Evolutionary conservation across 2,113 vertebrate genomes (phyloP), one percentile per base, ranked within the genome.

Genomic region (Trichomycterus rosablanca): DNA sequence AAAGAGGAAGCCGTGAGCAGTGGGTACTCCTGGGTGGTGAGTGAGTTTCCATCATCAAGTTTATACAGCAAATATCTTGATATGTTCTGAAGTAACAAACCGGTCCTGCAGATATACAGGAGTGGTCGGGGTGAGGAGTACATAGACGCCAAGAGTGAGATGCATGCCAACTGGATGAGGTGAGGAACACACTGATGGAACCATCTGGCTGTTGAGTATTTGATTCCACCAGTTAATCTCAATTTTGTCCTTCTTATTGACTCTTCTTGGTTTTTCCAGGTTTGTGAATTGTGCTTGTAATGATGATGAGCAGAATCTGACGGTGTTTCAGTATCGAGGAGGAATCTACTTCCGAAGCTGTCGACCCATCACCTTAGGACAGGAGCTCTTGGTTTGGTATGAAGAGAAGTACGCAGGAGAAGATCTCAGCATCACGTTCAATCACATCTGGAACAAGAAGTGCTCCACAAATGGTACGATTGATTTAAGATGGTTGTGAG

Each of bases 151-250:
- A 74, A 73, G 45, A 75, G 82, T 45, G 46, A 62, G 3, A 75
- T 76, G 8, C 60, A 49, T 39, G 76, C 80, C 51, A 87, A 84
- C 55, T 83, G 78, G 80, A 84, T 84, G 81, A 82, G 80, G 81
- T 84, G 30, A 77, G 59, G 16, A 18, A 30, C 1, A 35, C 18
- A 20, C 26, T 30, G 26, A 4, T 30, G 26, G 7, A 30, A 30
- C 7, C 7, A 7, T 30, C 26, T 30, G 3, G 3, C 26, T 30
- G 7, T 30, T 30, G 7, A 7, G 3, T 7, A 3, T 30, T n/a
- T 30, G 26, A 4, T 3, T 30, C 7, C 26, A 3, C 7, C 26
- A 30, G 3, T 3, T 30, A 7, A 4, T 30, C 26, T 30, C 26
- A 4, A 4, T 7, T 30, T 30, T 30, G 3, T 30, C n/a, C n/a